These are phyloP conservation scores for Elephas maximus DNA, from an alignment of 2,113 vertebrate genomes.

Conservation along the genomic window DNA sequence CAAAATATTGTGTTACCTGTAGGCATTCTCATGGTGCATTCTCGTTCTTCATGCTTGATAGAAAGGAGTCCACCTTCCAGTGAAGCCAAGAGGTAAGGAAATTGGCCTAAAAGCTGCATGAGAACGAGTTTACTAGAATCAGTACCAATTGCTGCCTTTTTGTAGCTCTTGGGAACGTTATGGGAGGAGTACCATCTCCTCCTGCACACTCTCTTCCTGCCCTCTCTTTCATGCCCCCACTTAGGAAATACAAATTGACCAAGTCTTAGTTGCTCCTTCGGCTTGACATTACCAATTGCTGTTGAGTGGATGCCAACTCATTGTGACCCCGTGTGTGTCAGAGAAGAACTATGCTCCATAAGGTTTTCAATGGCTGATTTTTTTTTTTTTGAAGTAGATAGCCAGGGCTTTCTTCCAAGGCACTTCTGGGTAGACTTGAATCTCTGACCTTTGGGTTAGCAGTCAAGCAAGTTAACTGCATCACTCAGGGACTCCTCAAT, in stretches of 20 bases:
- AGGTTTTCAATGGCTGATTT: neutral
- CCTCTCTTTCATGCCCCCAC: neutral
- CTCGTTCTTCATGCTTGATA: neutral
- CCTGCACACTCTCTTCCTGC: neutral
- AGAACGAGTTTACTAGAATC: constrained; percentile 1
- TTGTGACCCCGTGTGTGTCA: neutral
- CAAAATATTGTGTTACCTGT: neutral
- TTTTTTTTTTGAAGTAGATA: neutral
- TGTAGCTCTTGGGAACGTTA: neutral
- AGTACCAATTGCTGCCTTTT: neutral
- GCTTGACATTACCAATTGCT: neutral
- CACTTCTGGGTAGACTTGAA: neutral
- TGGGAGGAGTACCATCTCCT: neutral
- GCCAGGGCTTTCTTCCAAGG: neutral
- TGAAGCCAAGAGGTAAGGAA: neutral
- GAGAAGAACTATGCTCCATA: too few relatives aligned
- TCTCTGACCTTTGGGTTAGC: neutral
- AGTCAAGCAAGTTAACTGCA: neutral
- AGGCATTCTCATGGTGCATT: neutral
- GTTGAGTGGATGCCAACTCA: neutral
- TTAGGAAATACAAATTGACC: neutral
- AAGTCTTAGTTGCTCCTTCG: neutral
- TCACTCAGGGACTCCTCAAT: neutral
- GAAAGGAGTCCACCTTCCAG: neutral
- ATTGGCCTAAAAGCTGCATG: neutral